phyloP scores from a whole-genome alignment of 1,140 invertebrate species.

The Littorina saxatilis region DNA sequence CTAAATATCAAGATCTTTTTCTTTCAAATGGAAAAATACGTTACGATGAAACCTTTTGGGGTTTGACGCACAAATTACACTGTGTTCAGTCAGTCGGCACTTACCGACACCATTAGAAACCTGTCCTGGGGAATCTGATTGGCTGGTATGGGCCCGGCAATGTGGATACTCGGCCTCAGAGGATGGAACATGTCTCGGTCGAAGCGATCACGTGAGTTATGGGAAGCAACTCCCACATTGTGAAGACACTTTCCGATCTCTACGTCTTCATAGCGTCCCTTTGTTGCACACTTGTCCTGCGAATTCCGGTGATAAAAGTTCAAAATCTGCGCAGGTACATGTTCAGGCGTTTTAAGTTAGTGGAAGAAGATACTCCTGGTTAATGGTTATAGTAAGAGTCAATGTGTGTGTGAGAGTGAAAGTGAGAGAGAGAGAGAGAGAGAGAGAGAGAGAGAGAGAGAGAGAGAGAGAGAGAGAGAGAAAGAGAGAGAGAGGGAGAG shows the following conservation, averaged over 20 bases:
- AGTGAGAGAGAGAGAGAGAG: no score
- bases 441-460: no score
- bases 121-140: conserved; percentile 17
- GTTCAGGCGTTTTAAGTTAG: neutral
- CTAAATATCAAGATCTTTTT: no score
- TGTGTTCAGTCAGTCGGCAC: no score
- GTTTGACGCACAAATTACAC: no score
- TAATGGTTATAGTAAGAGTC: no score
- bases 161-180: conserved; percentile 77
- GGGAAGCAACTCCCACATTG: conserved; percentile 88
- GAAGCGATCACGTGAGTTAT: conserved; percentile 88
- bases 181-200: conserved; percentile 94
- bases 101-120: conserved; percentile 21
- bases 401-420: no score
- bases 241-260: conserved; percentile 82
- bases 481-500: neutral
- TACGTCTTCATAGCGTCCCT: conserved; percentile 85
- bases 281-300: conserved; percentile 73
- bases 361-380: no score
- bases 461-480: no score
- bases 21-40: no score
- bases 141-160: conserved; percentile 41
- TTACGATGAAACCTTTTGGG: no score
- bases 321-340: neutral
- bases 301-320: neutral